Base-by-base conservation (phyloP, 2,113 vertebrate genomes). In the Cephalopterus ornatus region DNA sequence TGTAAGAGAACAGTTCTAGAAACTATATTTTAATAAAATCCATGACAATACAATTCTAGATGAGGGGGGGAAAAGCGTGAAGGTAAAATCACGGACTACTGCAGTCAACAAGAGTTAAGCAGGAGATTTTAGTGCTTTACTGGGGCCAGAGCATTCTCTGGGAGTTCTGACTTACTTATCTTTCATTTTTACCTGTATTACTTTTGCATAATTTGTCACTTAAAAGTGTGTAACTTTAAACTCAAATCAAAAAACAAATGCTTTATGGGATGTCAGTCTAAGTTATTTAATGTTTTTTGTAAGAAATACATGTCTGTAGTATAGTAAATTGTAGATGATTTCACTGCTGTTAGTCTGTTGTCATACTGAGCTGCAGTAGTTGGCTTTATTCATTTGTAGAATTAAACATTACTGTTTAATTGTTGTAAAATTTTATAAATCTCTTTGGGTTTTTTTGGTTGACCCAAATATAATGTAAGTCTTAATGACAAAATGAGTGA, bases 401-500 rank as follows among this genome's bases (percentile, higher is more conserved):
- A 97, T 97, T 97, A 98, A 98, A 98, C 88, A 86, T 98, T 97
- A 97, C 83, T 97, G 97, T 98, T 98, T 98, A 98, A 98, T 98
- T 96, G 97, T 97, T 97, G 97, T 97, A 98, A 97, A 97, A 94
- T 98, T 98, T 98, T 98, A 97, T 97, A 98, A 98, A 98, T 95
- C 96, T 98, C 97, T 98, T 98, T 98, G 98, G 98, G 98, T 98
- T 98, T 97, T 97, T 98, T 98, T 98, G 95, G 98, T 98, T 97
- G 96, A 98, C 98, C 98, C 98, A 98, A 98, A 98, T 94, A 98
- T 98, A 98, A 98, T 98, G 98, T 98, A 98, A 98, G 98, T 98
- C 98, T 98, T 97, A 98, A 98, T 98, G 98, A 98, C 98, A 98
- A 98, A 97, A 97, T 92, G 94, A 98, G 92, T 97, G 96, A 96